Conservation (phyloP, 2,888 invertebrate genomes). For the Aromia moschata region DNA sequence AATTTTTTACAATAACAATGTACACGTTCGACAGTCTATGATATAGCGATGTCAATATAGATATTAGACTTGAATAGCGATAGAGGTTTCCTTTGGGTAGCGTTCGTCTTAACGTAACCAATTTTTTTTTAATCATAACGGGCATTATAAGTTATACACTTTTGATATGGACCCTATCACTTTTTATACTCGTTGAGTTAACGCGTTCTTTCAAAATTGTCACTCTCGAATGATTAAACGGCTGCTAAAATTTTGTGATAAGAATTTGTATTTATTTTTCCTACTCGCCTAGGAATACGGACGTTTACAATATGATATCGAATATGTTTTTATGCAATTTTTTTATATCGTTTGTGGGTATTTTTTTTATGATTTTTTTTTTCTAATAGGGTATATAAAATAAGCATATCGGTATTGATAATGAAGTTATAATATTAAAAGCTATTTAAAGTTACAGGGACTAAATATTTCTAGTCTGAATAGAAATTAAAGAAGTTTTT, state of each 20-base stretch:
- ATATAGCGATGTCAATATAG: constrained; percentile 33
- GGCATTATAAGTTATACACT: constrained; percentile 35
- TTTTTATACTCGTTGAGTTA: constrained; percentile 30
- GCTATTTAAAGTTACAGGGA: constrained; percentile 36
- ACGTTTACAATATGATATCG: too few species aligned
- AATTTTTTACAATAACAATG: constrained; percentile 21
- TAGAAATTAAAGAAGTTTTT: constrained; percentile 28
- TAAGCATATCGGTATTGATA: constrained; percentile 49
- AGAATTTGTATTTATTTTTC: constrained; percentile 37
- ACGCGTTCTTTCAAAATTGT: constrained; percentile 29
- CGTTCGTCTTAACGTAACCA: neutral
- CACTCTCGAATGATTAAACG: constrained; percentile 30
- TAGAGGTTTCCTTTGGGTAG: constrained; percentile 4
- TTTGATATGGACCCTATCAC: constrained; percentile 24
- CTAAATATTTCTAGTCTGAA: constrained; percentile 40
- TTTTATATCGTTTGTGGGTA: neutral
- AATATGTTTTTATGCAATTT: too few species aligned
- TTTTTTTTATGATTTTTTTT: neutral
- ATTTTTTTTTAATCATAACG: constrained; percentile 25
- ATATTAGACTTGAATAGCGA: constrained; percentile 15
- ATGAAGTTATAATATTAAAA: constrained; percentile 36
- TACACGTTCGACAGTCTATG: constrained; percentile 26
- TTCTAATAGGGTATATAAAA: constrained; percentile 31
- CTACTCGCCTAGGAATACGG: constrained; percentile 1
- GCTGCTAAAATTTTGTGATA: constrained; percentile 43